phyloP scores from a whole-genome alignment of 2,797 vertebrate species.

The Chromobotia macracanthus region DNA sequence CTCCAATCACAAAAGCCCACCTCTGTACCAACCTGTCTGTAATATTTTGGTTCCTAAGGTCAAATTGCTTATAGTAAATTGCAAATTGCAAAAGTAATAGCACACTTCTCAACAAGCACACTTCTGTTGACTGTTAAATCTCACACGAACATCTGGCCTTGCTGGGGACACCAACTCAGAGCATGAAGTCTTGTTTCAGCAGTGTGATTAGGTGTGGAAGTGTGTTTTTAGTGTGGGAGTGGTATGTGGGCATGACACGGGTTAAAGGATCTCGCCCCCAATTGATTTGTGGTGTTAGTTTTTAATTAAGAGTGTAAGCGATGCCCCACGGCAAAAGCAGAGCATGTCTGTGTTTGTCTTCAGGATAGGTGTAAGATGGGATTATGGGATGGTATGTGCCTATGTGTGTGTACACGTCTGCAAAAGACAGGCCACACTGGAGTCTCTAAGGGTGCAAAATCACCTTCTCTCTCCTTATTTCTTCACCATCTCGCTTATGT shows the following conservation, averaged over 20 bases:
- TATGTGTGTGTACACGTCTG: conserved; percentile 3
- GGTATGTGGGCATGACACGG: conserved; percentile 23
- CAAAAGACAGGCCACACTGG: conserved; percentile 28
- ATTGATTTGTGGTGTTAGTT: conserved; percentile 75
- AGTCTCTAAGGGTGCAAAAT: conserved; percentile 68
- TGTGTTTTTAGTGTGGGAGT: conserved; percentile 20
- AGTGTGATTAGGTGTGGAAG: conserved; percentile 47
- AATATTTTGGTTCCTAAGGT: too few species aligned
- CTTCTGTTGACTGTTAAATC: conserved; percentile 80
- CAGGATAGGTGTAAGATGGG: conserved; percentile 39
- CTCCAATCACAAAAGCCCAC: too few species aligned
- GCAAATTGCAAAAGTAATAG: too few species aligned
- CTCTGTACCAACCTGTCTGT: too few species aligned
- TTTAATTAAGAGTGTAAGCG: conserved; percentile 80
- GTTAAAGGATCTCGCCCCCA: conserved; percentile 62
- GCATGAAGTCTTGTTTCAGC: conserved; percentile 59
- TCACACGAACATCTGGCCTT: conserved; percentile 73
- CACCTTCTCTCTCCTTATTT: conserved; percentile 35
- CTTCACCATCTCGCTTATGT: conserved; percentile 38
- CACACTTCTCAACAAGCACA: too few species aligned
- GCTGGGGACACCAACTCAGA: conserved; percentile 54
- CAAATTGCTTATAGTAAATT: too few species aligned
- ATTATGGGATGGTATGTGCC: conserved; percentile 23
- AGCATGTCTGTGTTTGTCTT: conserved; percentile 56
- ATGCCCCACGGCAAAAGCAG: conserved; percentile 54